phyloP scores from a whole-genome alignment of 2,113 vertebrate genomes.

The Ophthalmolycus amberensis region DNA sequence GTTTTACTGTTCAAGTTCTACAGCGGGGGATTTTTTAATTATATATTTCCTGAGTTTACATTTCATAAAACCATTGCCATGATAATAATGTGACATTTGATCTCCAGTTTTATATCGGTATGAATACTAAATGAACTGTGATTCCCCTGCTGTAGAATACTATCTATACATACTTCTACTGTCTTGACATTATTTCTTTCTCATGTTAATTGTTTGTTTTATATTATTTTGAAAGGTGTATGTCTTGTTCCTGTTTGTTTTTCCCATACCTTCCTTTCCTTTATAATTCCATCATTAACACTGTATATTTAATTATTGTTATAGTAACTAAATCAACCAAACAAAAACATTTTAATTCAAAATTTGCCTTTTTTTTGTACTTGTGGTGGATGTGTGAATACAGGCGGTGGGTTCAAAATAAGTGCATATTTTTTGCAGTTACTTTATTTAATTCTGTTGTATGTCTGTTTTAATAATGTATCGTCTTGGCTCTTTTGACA shows the following conservation, averaged over 20 bases:
- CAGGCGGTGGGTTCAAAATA: conserved; percentile 62
- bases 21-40: conserved; percentile 19
- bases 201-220: conserved; percentile 2
- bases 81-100: not conserved
- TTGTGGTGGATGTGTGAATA: conserved; percentile 20
- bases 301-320: not conserved
- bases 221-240: not conserved
- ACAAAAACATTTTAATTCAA: not conserved
- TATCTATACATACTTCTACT: not conserved
- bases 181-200: not conserved
- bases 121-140: not conserved
- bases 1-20: conserved; percentile 3
- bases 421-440: not conserved
- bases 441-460: not conserved
- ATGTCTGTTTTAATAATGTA: conserved; percentile 7
- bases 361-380: not conserved
- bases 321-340: not conserved
- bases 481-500: conserved; percentile 35
- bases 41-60: not conserved
- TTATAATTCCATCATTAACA: conserved; percentile 2
- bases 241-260: conserved; percentile 7
- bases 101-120: not conserved
- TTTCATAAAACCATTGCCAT: not conserved
- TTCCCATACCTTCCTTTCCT: not conserved
- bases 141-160: conserved; percentile 32